Evolutionary conservation across 1,140 invertebrate species (phyloP).

Genomic region (Belonocnema kinseyi): DNA sequence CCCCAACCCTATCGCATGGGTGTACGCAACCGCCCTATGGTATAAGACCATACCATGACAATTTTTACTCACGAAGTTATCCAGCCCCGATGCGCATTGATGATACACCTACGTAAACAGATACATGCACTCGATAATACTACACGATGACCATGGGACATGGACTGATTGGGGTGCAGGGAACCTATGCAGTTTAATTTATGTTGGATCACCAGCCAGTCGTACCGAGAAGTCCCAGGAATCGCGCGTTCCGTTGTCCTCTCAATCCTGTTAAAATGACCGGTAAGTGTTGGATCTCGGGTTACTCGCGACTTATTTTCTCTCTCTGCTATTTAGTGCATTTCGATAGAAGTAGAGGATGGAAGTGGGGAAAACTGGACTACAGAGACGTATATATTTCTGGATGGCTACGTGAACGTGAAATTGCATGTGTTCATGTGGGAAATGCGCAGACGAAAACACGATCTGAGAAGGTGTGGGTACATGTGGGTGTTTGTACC

Average conservation of each 20-base stretch:
- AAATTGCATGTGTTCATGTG: constrained; percentile 30
- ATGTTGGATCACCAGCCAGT: constrained; percentile 67
- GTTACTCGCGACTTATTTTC: constrained; percentile 19
- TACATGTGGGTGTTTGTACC: neutral
- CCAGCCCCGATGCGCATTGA: constrained; percentile 41
- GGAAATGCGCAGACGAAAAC: constrained; percentile 12
- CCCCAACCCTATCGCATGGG: constrained; percentile 37
- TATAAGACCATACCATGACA: constrained; percentile 37
- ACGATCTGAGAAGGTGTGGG: constrained; percentile 5
- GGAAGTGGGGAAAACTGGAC: neutral
- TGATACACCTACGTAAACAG: constrained; percentile 33
- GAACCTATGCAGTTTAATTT: constrained; percentile 69
- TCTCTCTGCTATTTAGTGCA: constrained; percentile 2
- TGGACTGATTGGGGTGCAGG: constrained; percentile 65
- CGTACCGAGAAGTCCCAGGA: constrained; percentile 58
- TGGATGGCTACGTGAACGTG: constrained; percentile 33
- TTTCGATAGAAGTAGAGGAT: neutral
- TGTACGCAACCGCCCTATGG: no score
- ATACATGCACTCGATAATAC: constrained; percentile 59
- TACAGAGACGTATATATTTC: constrained; percentile 3
- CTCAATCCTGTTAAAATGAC: neutral
- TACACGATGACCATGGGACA: constrained; percentile 64
- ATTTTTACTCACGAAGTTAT: constrained; percentile 52
- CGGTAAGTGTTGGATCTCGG: constrained; percentile 23
- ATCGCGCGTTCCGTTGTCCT: constrained; percentile 41